phyloP scores from a whole-genome alignment of 2,797 vertebrate genomes.

The Poeciliopsis turneri region DNA sequence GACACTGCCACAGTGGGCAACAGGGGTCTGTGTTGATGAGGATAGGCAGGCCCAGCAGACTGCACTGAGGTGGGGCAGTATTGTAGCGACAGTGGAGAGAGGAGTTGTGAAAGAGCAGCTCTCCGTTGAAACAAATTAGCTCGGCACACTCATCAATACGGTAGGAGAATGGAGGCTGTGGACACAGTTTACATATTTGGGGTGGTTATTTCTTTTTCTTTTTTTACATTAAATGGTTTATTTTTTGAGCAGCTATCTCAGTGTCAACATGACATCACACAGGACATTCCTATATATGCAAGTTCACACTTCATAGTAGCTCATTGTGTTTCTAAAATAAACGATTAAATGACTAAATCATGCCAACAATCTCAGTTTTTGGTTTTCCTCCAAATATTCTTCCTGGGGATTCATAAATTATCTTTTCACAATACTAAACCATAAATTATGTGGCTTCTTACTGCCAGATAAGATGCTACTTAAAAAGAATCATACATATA shows the following conservation, averaged over 20 bases:
- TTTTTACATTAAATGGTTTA: background rate
- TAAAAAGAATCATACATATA: background rate
- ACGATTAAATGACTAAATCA: background rate
- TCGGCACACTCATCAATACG: conserved; percentile 93
- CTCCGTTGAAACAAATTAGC: conserved; percentile 91
- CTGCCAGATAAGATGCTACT: background rate
- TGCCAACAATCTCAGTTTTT: background rate
- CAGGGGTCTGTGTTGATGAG: conserved; percentile 92
- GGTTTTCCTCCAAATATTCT: background rate
- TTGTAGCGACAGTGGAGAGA: conserved; percentile 92
- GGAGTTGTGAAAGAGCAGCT: conserved; percentile 92
- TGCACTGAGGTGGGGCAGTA: conserved; percentile 89
- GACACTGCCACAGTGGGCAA: conserved; percentile 97
- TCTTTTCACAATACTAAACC: background rate
- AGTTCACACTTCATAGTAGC: background rate
- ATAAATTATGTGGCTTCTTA: background rate
- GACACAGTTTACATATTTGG: conserved; percentile 18
- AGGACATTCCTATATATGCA: background rate
- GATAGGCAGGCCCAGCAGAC: conserved; percentile 92
- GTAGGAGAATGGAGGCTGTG: conserved; percentile 90
- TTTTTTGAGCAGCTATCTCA: background rate
- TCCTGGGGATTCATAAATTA: background rate
- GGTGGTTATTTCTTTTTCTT: background rate
- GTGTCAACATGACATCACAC: background rate
- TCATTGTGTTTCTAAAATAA: background rate